Evolutionary conservation across 2,113 vertebrate genomes (phyloP).

Genomic region (Ageneiosus marmoratus): DNA sequence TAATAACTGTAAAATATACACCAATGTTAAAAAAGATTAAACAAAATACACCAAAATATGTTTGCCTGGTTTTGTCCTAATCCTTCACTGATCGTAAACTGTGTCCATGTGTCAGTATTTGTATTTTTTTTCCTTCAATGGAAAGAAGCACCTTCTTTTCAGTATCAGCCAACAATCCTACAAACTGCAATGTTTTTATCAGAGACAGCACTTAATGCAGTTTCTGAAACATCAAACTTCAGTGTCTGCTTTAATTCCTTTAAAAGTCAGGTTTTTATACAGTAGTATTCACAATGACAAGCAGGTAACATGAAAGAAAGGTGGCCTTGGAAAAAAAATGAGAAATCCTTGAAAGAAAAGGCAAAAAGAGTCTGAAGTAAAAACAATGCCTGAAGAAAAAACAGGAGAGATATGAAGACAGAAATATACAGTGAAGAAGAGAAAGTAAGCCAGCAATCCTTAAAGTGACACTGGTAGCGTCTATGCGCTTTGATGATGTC

Average conservation of each 20-base stretch:
- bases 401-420: neutral
- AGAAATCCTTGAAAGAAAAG: neutral
- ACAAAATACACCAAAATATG: neutral
- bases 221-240: slow-evolving; percentile 11
- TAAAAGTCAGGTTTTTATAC: slow-evolving; percentile 64
- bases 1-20: slow-evolving; percentile 34
- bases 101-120: slow-evolving; percentile 18
- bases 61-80: neutral
- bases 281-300: slow-evolving; percentile 92
- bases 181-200: slow-evolving; percentile 5
- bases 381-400: neutral
- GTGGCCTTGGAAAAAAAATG: neutral
- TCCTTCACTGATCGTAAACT: neutral
- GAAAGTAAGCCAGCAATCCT: slow-evolving; percentile 53
- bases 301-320: slow-evolving; percentile 19
- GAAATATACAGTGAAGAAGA: slow-evolving; percentile 21
- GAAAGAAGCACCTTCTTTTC: slow-evolving; percentile 50
- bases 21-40: neutral
- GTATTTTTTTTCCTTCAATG: slow-evolving; percentile 60
- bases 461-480: slow-evolving; percentile 52
- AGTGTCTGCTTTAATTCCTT: slow-evolving; percentile 33
- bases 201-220: slow-evolving; percentile 33
- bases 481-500: slow-evolving; percentile 61
- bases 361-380: neutral
- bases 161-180: slow-evolving; percentile 52